These are phyloP conservation scores for Gadopsis bispinosus DNA, from an alignment of 2,797 vertebrate genomes.

Conservation along the genomic window DNA sequence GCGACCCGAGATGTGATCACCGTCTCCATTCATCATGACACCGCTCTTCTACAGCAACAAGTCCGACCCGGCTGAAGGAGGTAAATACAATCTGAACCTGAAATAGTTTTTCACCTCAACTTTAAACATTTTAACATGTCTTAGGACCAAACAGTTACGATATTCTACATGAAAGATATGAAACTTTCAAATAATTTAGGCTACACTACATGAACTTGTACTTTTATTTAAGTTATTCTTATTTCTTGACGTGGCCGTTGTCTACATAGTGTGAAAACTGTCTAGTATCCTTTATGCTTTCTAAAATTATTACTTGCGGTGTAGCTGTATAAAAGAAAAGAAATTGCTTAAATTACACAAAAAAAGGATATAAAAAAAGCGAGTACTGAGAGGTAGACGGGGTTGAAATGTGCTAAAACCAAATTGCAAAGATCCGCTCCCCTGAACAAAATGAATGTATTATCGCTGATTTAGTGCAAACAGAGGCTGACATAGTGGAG, in stretches of 20 bases:
- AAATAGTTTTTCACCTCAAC: neutral
- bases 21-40: conserved; percentile 64
- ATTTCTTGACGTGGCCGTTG: neutral
- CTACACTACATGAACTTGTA: neutral
- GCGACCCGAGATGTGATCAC: conserved; percentile 53
- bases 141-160: neutral
- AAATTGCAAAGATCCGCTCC: conserved; percentile 29
- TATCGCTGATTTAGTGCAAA: conserved; percentile 66
- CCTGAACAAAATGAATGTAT: conserved; percentile 53
- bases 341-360: conserved; percentile 1
- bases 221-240: neutral
- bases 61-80: conserved; percentile 33
- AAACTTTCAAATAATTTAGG: neutral
- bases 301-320: neutral
- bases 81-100: conserved; percentile 53
- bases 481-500: conserved; percentile 30
- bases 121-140: neutral
- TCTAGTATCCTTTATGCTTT: neutral
- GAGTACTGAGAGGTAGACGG: neutral
- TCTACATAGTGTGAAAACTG: neutral
- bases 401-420: neutral
- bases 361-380: neutral
- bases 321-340: neutral
- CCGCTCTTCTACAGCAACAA: conserved; percentile 46
- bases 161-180: neutral